phyloP scores from a whole-genome alignment of 2,113 vertebrate species.

The Opisthocomus hoazin region DNA sequence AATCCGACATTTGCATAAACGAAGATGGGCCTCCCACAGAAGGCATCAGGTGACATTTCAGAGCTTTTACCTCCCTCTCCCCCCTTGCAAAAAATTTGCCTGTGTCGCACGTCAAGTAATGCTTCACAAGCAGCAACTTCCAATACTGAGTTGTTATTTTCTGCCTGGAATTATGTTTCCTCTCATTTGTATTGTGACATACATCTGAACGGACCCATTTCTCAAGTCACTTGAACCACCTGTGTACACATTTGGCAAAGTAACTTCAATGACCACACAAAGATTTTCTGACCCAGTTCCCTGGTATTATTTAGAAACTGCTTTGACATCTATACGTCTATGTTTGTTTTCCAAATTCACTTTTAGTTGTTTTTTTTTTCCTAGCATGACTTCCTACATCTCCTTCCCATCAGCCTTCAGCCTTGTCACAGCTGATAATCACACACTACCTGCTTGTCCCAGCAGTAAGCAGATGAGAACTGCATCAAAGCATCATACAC shows the following conservation, averaged over 20 bases:
- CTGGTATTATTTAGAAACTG: background rate
- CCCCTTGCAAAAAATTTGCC: background rate
- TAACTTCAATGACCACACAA: background rate
- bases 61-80: background rate
- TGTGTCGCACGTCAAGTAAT: background rate
- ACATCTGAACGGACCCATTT: background rate
- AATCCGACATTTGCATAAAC: background rate
- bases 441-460: background rate
- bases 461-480: background rate
- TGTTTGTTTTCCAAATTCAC: background rate
- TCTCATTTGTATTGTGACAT: background rate
- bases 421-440: background rate
- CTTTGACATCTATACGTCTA: background rate
- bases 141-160: background rate
- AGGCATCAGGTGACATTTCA: background rate
- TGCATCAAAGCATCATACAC: background rate
- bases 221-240: background rate
- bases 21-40: background rate
- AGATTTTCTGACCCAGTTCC: background rate
- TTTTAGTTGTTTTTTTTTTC: background rate
- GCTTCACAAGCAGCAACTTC: background rate
- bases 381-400: background rate
- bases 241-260: background rate
- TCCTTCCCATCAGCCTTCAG: background rate
- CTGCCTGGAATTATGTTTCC: background rate